Base-by-base conservation (phyloP, 2,888 invertebrate species). In the Trisateles emortualis region DNA sequence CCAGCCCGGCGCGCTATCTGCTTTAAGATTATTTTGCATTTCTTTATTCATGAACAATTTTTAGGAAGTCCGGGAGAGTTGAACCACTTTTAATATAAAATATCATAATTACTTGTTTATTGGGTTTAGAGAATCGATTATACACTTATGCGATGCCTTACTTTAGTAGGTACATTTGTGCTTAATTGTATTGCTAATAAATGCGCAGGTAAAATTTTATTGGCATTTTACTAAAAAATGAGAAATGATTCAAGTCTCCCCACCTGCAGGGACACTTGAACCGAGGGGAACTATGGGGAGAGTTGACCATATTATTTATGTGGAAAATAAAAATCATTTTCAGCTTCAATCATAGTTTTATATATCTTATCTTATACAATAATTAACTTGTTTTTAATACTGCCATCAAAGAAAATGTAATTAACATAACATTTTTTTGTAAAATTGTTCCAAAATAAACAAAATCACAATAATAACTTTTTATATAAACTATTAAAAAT, bases 351-450 rank as follows among this genome's bases (percentile, higher is more conserved):
- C 16, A 26, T 35, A 35, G 35, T 35, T 35, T 35, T 35, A 35
- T 35, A n/a, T 35, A 35, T 35, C 35, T 35, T 35, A 24, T 24
- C 24, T 24, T 24, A 35, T 35, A 35, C 35, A 35, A 35, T 35
- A 35, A 35, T 35, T n/a, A 35, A 35, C 35, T 35, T 35, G 40
- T 40, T 40, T 40, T 40, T 40, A 22, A 40, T 40, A 40, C 24
- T 40, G 24, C 17, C 40, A 24, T 11, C 35, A 35, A 35, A 35
- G 35, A 11, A 35, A 11, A 35, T 35, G 35, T 35, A 35, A 11
- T 36, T 36, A 36, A 36, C 11, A 36, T 36, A 35, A 10, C 5
- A 35, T n/a, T n/a, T 35, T 35, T 35, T 35, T 35, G 35, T 35
- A 35, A 35, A 35, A 35, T 35, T 35, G 13, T 35, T 35, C 35